Evolutionary conservation across 2,888 invertebrate genomes (phyloP), one percentile per base, ranked within the genome.

Genomic region (Watsonalla binaria): DNA sequence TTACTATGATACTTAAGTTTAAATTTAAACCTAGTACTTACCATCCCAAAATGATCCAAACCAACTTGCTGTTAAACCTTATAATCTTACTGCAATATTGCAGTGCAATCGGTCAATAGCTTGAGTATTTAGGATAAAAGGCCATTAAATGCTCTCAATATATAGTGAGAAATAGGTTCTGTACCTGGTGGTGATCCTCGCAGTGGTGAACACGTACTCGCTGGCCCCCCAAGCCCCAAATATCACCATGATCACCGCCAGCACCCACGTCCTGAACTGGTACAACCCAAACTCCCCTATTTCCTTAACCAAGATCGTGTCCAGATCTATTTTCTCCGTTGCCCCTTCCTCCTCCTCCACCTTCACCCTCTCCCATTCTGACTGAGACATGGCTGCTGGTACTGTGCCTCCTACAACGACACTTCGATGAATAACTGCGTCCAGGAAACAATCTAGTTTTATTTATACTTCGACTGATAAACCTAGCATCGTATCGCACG

Each of bases 141-240:
- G 7, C 47, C 8, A 11, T 24, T 33, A 14, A 47, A 47, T 9
- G 34, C 34, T 11, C 15, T 35, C 33, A 14, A 9, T 13, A 4
- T 42, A 63, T 59, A 24, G 4, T 4, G 24, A 24, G 24, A 24
- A 2, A 2, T 24, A 24, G 24, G 4, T 24, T 24, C 24, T 4
- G 24, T 54, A 82, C 86, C 86, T 80, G 5, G 82, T 80, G 6
- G 55, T 61, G 5, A 84, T 85, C 46, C 84, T 70, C 0, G 79
- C 77, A 0, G 85, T 76, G 0, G 84, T 85, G 56, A 86, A 86
- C 2, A 82, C 65, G 47, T 78, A 86, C 54, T 86, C 83, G 4
- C 63, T 73, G 2, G 72, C 72, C 4, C 72, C 68, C 68, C 78
- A 84, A 0, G 77, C 74, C 0, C 65, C 65, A 52, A 86, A 80